phyloP scores from a whole-genome alignment of 2,113 vertebrate genomes.

The Centropus bengalensis region DNA sequence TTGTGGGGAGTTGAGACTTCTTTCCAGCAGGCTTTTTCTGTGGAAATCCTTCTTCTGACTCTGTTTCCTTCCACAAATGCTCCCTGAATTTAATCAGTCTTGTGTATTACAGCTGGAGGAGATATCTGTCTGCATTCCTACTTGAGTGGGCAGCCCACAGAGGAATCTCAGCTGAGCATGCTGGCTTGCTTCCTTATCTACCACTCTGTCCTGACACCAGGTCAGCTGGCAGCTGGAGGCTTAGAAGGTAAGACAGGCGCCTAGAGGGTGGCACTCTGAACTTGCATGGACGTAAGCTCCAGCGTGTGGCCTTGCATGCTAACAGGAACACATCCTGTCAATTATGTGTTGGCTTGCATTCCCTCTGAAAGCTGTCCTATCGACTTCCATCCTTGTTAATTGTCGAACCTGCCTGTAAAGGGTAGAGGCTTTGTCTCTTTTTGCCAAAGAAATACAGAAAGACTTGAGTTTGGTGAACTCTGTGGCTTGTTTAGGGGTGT shows the following conservation, averaged over 20 bases:
- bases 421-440: background rate
- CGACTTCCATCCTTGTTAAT: background rate
- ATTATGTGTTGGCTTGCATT: rapidly evolving
- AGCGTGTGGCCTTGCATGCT: background rate
- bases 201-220: constrained; percentile 86
- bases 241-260: constrained; percentile 81
- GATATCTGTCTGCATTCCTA: constrained; percentile 81
- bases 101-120: constrained; percentile 79
- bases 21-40: background rate
- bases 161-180: constrained; percentile 77
- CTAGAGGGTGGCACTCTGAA: too few relatives aligned
- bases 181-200: constrained; percentile 93
- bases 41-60: background rate
- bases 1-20: background rate
- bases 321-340: background rate
- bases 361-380: background rate
- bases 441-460: background rate
- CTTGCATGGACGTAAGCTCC: rapidly evolving
- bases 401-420: background rate
- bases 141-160: constrained; percentile 77
- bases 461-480: background rate
- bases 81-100: background rate
- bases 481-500: background rate
- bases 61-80: background rate
- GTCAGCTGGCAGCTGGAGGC: constrained; percentile 77